Conservation (phyloP, 2,113 vertebrate species). For the Girardinichthys multiradiatus region DNA sequence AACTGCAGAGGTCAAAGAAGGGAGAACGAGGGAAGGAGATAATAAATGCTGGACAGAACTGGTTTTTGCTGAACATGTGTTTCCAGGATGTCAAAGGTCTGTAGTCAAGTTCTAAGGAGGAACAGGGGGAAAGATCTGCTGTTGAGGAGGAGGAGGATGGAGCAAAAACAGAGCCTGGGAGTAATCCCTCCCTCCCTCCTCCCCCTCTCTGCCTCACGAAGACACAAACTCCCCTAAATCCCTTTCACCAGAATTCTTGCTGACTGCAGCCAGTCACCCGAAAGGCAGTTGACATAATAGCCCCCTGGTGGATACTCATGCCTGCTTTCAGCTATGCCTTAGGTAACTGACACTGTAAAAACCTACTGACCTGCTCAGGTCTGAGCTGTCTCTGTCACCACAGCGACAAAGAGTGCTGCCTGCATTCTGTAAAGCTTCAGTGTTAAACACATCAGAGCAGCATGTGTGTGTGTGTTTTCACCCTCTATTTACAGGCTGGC, state of each 20-base stretch:
- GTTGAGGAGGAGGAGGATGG: constrained; percentile 27
- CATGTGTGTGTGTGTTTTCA: constrained; percentile 11
- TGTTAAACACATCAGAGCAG: constrained; percentile 27
- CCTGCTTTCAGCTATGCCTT: constrained; percentile 41
- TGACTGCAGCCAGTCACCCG: constrained; percentile 65
- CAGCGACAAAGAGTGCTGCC: constrained; percentile 27
- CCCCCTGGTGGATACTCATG: constrained; percentile 52
- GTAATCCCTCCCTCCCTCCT: constrained; percentile 55
- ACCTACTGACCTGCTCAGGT: constrained; percentile 40
- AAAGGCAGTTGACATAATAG: constrained; percentile 73
- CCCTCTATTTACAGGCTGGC: constrained; percentile 15
- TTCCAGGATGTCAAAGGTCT: constrained; percentile 61
- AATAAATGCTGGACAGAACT: constrained; percentile 24
- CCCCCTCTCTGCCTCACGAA: constrained; percentile 37
- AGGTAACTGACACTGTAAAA: constrained; percentile 60
- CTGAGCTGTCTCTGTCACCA: constrained; percentile 17
- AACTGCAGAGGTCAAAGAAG: constrained; percentile 34
- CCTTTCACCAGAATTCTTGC: constrained; percentile 72
- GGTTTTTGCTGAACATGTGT: constrained; percentile 60
- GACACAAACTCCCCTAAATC: constrained; percentile 66
- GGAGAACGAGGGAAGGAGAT: constrained; percentile 5
- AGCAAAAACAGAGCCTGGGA: constrained; percentile 43
- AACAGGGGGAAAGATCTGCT: constrained; percentile 15
- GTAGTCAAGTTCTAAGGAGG: constrained; percentile 36
- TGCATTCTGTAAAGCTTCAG: constrained; percentile 14